phyloP scores from a whole-genome alignment of 35 echinoderm and acorn worm genomes.

The Apostichopus californicus region DNA sequence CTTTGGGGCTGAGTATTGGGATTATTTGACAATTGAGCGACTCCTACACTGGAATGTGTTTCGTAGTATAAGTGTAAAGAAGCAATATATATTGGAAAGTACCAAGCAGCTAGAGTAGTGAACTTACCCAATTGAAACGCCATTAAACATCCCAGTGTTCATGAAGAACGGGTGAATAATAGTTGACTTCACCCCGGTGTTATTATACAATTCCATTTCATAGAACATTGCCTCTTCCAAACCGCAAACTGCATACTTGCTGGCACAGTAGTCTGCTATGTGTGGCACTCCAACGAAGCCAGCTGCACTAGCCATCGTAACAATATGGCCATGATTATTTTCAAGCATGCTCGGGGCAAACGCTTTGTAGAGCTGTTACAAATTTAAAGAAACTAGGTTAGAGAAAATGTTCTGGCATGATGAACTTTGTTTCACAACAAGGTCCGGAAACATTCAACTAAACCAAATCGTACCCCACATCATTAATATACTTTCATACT shows the following conservation, averaged over 20 bases:
- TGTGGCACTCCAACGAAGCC: conserved; percentile 66
- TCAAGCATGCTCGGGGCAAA: conserved; percentile 81
- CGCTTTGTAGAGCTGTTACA: conserved; percentile 66
- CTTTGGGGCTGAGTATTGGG: no score
- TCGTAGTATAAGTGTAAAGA: no score
- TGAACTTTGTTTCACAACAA: no score
- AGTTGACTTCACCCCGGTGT: conserved; percentile 74
- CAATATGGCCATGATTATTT: conserved; percentile 84
- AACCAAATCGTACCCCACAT: no score
- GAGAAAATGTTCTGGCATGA: no score
- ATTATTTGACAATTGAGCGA: no score
- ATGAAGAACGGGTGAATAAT: conserved; percentile 86
- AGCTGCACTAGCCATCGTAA: conserved; percentile 70
- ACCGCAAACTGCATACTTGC: conserved; percentile 84
- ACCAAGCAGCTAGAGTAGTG: background rate
- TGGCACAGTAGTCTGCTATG: conserved; percentile 75
- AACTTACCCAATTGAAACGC: conserved; percentile 72
- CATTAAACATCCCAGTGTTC: conserved; percentile 87
- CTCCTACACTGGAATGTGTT: no score
- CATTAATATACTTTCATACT: no score
- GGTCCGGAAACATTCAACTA: no score
- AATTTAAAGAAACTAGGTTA: no score
- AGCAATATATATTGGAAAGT: no score
- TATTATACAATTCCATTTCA: conserved; percentile 58
- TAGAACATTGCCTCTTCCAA: conserved; percentile 71